A percentile compares a stretch with the other conserved stretches of the same genome.
phyloP scores from a whole-genome alignment of 2,888 invertebrate genomes.

The Tiliacea citrago region DNA sequence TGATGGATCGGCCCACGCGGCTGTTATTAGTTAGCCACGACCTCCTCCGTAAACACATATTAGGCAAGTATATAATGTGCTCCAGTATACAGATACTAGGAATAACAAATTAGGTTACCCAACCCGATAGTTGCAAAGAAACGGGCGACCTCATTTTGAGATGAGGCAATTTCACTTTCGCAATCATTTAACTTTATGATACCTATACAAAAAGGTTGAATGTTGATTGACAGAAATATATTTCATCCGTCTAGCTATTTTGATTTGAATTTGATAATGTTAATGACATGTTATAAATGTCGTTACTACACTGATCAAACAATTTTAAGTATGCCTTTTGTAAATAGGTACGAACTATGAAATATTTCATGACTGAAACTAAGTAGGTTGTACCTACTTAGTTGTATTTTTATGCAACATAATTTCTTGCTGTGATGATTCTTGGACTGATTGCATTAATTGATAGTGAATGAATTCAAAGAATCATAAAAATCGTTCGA shows the following conservation, averaged over 20 bases:
- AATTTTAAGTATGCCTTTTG: neutral
- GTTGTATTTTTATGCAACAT: neutral
- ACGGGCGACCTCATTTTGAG: constrained; percentile 78
- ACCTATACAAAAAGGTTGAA: constrained; percentile 42
- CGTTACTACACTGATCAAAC: neutral
- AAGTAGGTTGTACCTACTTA: neutral
- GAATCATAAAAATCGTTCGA: neutral
- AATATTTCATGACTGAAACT: constrained; percentile 3
- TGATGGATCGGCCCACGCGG: no score
- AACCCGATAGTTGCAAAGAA: constrained; percentile 77
- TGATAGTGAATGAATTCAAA: neutral
- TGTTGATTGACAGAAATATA: constrained; percentile 50
- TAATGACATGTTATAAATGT: neutral
- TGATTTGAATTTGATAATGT: constrained; percentile 15
- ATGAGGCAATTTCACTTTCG: constrained; percentile 74
- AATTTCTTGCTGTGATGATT: neutral
- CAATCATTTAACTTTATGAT: constrained; percentile 70
- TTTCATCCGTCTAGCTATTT: constrained; percentile 39
- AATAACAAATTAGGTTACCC: constrained; percentile 80
- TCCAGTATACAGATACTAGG: constrained; percentile 73
- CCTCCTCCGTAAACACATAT: constrained; percentile 21
- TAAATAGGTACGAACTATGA: neutral
- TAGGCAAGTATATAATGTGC: constrained; percentile 66
- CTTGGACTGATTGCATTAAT: neutral
- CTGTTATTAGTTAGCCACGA: neutral